Evolutionary conservation across 2,888 invertebrate genomes (phyloP).

Genomic region (Tridacna gigas): DNA sequence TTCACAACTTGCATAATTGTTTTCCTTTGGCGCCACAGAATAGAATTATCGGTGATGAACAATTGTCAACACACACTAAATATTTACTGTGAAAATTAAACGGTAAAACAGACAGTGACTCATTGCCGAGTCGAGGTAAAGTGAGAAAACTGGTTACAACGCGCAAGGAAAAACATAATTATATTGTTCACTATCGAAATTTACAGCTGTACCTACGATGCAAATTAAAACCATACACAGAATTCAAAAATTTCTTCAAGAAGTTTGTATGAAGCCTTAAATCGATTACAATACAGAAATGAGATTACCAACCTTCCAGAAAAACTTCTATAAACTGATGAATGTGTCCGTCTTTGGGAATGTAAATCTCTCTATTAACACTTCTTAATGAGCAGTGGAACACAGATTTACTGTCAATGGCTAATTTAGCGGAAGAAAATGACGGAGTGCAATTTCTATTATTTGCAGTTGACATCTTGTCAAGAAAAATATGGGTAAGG

Average conservation of each 20-base stretch:
- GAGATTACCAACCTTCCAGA: conserved; percentile 45
- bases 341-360: conserved; percentile 79
- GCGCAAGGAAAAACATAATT: conserved; percentile 32
- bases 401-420: no score
- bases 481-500: no score
- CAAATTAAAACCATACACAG: conserved; percentile 73
- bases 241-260: conserved; percentile 77
- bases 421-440: no score
- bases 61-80: conserved; percentile 36
- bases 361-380: conserved; percentile 11
- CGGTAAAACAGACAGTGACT: conserved; percentile 23
- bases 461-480: no score
- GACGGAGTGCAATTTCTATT: no score
- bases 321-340: conserved; percentile 78
- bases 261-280: conserved; percentile 15
- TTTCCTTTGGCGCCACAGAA: conserved; percentile 33
- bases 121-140: conserved; percentile 27
- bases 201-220: conserved; percentile 50
- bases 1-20: conserved; percentile 41
- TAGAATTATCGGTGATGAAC: conserved; percentile 10
- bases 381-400: no score
- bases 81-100: conserved; percentile 32
- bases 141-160: conserved; percentile 28
- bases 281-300: neutral
- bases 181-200: conserved; percentile 23